A percentile compares a stretch with the other conserved stretches of the same genome.
These are phyloP conservation scores for Petrocephalus microphthalmus DNA, from an alignment of 2,113 vertebrate species.

Conservation along the genomic window DNA sequence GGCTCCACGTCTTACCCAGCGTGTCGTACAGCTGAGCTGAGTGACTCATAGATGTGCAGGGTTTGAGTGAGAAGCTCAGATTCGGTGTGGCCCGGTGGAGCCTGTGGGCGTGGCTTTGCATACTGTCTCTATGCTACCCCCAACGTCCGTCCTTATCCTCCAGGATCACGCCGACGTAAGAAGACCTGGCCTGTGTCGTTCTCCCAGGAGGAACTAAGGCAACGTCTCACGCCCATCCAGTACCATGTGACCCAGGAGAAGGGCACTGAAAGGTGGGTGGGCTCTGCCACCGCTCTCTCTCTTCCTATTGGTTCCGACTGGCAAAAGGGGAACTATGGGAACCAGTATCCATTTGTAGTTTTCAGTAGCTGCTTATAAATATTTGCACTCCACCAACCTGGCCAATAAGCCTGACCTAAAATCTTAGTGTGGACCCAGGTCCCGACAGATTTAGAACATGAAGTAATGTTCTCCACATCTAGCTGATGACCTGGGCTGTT, in stretches of 20 bases:
- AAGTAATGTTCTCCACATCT: background rate
- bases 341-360: slow-evolving; percentile 40
- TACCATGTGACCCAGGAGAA: slow-evolving; percentile 96
- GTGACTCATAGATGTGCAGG: slow-evolving; percentile 4
- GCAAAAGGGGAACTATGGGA: background rate
- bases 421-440: background rate
- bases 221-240: slow-evolving; percentile 82
- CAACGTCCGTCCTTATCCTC: slow-evolving; percentile 25
- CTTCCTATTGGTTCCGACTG: background rate
- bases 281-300: slow-evolving; percentile 48
- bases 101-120: background rate
- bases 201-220: slow-evolving; percentile 81
- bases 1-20: background rate
- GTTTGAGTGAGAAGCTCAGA: background rate
- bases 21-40: background rate
- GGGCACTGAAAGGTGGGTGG: slow-evolving; percentile 85
- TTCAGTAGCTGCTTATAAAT: background rate
- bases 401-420: background rate
- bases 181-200: slow-evolving; percentile 80
- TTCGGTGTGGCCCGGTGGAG: background rate
- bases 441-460: background rate
- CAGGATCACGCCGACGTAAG: slow-evolving; percentile 81
- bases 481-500: background rate
- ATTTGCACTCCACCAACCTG: background rate
- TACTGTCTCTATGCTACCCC: slow-evolving; percentile 44